Conservation (phyloP, 2,113 vertebrate species). For the Centrocercus urophasianus region DNA sequence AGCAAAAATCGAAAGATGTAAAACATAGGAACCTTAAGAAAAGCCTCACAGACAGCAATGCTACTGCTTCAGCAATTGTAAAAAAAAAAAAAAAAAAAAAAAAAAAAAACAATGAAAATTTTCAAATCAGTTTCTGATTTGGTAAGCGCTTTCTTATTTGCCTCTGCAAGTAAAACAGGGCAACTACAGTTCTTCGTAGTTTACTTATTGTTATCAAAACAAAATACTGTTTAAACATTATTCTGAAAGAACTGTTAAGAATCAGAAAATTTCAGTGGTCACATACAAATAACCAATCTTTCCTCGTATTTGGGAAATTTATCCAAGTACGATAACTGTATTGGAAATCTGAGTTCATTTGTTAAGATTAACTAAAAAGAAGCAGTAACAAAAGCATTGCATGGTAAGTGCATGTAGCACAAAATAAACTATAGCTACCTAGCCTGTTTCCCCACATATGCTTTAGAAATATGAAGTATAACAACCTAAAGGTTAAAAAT, state of each 20-base stretch:
- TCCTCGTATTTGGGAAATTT: background rate
- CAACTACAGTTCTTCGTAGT: background rate
- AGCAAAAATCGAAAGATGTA: background rate
- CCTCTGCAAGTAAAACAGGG: background rate
- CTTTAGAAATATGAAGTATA: background rate
- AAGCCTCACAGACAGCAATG: background rate
- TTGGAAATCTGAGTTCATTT: background rate
- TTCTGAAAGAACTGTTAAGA: background rate
- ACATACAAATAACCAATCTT: background rate
- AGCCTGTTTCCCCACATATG: background rate
- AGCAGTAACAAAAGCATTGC: background rate
- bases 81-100: too few relatives aligned
- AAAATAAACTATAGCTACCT: background rate
- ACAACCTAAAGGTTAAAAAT: background rate
- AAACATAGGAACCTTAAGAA: background rate
- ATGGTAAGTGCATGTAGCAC: background rate
- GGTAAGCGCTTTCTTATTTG: conserved; percentile 1
- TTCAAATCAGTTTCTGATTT: background rate
- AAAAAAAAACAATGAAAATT: conserved; percentile 8
- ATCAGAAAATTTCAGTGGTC: background rate
- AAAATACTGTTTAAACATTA: background rate
- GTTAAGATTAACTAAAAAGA: background rate
- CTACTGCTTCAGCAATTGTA: background rate
- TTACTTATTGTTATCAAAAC: background rate
- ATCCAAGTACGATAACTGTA: background rate